A percentile compares a stretch with the other conserved stretches of the same genome.
Conservation (phyloP, 2,888 invertebrate species). For the Cataglyphis cursor region DNA sequence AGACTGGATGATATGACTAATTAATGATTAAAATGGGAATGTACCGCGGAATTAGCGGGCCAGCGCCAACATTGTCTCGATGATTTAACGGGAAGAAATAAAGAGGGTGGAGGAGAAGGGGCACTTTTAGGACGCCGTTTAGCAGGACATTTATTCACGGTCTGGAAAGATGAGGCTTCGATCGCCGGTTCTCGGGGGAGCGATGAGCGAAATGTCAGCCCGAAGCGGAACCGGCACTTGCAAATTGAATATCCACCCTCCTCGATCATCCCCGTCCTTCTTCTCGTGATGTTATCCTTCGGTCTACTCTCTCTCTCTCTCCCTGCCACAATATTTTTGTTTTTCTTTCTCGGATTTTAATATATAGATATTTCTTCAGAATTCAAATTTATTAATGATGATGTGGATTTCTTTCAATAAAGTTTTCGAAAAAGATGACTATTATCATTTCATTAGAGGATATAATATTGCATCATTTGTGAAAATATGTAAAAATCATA, state of each 20-base stretch:
- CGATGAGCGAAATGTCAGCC: constrained; percentile 83
- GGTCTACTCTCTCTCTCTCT: background rate
- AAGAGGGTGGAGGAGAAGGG: constrained; percentile 15
- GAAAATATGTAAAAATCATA: background rate
- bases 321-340: background rate
- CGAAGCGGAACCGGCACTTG: constrained; percentile 79
- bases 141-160: constrained; percentile 63
- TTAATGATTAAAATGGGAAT: constrained; percentile 52
- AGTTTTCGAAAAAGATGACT: background rate
- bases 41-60: constrained; percentile 24
- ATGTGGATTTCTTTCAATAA: background rate
- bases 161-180: constrained; percentile 69
- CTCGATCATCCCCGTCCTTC: constrained; percentile 49
- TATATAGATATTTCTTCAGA: background rate
- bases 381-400: background rate
- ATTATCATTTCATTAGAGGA: background rate
- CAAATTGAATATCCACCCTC: constrained; percentile 81
- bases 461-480: background rate
- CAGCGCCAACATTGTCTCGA: constrained; percentile 30
- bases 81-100: constrained; percentile 21
- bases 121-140: constrained; percentile 59
- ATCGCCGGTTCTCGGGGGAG: constrained; percentile 77
- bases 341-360: constrained; percentile 7
- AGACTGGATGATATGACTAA: constrained; percentile 31
- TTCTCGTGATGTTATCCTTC: constrained; percentile 58